Evolutionary conservation across 2,888 invertebrate species (phyloP), one percentile per base, ranked within the genome.

Genomic region (Nezara viridula): DNA sequence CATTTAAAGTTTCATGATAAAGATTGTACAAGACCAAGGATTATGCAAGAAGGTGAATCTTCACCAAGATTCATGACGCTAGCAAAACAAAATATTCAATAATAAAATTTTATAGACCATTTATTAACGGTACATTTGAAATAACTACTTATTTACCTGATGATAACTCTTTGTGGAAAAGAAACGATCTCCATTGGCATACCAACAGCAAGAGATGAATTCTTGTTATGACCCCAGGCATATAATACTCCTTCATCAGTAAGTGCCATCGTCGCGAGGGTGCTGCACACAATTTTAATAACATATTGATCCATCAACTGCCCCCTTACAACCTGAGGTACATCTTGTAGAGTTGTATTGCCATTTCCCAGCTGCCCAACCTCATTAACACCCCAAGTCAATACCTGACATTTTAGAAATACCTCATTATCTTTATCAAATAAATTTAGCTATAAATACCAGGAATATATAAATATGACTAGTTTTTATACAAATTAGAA

Each of bases 361-460:
- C 73, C 88, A 50, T 52, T 85, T 40, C 88, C 88, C 7, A 88
- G 44, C 49, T 88, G 88, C 16, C 88, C 88, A 2, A 27, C 40
- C 44, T 88, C 88, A 44, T 88, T 88, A 2, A 32, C 47, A 19
- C 88, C 88, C 88, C 88, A 88, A 27, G 85, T 37, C 27, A 88
- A n/a, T 2, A 88, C 88, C 88, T 88, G 14, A 81, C 6, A 77
- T 77, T 16, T 32, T 60, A 37, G 7, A 73, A 73, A 37, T 21
- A 60, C 16, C 6, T 73, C 3, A 66, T 32, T 19, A 66, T 19
- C 3, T 37, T 73, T 19, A 19, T 1, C 19, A 16, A 37, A 37
- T 21, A 73, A 73, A 14, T 6, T 37, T 37, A 19, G 21, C 66
- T 19, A 24, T 32, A 73, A 32, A 73, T 37, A 73, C 37, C 60